Conservation (phyloP, 2,888 invertebrate species). For the Apantesis nais region DNA sequence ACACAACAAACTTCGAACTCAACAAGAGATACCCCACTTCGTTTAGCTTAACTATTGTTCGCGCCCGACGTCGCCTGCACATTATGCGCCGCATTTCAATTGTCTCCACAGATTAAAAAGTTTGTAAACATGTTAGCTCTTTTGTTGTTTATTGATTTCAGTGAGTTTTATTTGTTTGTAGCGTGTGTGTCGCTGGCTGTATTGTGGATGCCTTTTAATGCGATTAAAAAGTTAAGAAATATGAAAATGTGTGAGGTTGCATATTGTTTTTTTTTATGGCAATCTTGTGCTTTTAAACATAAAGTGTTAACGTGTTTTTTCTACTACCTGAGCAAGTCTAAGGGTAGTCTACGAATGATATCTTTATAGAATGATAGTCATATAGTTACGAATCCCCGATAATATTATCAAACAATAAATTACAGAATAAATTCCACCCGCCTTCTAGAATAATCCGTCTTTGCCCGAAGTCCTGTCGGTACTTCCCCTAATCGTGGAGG, state of each 20-base stretch:
- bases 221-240: conserved; percentile 16
- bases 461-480: conserved; percentile 49
- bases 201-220: conserved; percentile 8
- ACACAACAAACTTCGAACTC: conserved; percentile 33
- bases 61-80: conserved; percentile 54
- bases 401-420: conserved; percentile 24
- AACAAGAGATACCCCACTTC: conserved; percentile 70
- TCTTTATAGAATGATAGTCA: too few relatives aligned
- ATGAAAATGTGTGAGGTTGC: background rate
- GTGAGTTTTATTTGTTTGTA: conserved; percentile 38
- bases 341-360: background rate
- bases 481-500: conserved; percentile 27
- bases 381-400: background rate
- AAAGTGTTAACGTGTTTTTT: background rate
- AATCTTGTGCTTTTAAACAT: background rate
- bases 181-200: conserved; percentile 16
- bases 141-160: conserved; percentile 51
- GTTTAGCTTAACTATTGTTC: conserved; percentile 71
- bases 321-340: background rate
- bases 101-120: conserved; percentile 68
- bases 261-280: background rate
- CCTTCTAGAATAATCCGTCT: conserved; percentile 58
- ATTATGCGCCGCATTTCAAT: conserved; percentile 68
- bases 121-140: conserved; percentile 53
- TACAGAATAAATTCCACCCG: conserved; percentile 40